phyloP scores from a whole-genome alignment of 1,140 invertebrate genomes.

The Sipha flava region DNA sequence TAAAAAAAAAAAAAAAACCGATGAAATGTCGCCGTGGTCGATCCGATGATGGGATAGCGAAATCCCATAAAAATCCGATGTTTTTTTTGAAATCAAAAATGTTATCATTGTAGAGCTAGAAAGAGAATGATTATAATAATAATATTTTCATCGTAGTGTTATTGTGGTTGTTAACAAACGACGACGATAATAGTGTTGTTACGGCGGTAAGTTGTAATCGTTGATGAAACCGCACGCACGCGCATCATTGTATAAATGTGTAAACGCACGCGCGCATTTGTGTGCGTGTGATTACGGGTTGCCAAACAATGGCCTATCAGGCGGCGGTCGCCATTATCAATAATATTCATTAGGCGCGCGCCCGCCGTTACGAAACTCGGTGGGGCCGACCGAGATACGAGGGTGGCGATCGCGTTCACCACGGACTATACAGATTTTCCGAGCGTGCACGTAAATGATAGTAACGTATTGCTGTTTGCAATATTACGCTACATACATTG shows the following conservation, averaged over 20 bases:
- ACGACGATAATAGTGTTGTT: background rate
- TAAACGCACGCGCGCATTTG: background rate
- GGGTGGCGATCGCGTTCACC: background rate
- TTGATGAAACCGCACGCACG: background rate
- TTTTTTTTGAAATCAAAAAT: no score
- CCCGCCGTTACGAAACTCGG: background rate
- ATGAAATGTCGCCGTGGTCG: no score
- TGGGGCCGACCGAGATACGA: background rate
- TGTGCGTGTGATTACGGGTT: background rate
- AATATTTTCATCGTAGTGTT: no score
- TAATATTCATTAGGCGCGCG: background rate
- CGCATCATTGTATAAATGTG: no score
- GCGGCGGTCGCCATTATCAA: conserved; percentile 15
- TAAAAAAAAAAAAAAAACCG: no score
- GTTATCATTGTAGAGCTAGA: no score
- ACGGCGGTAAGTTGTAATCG: background rate
- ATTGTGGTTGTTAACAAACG: background rate
- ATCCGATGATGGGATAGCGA: no score
- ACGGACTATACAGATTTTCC: no score
- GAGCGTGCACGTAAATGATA: no score
- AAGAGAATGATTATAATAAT: background rate
- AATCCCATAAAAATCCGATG: no score
- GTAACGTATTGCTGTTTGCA: no score
- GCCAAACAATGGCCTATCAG: conserved; percentile 27
- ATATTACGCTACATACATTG: no score